These are phyloP conservation scores for Unio delphinus DNA, from an alignment of 2,888 invertebrate genomes.

Conservation along the genomic window DNA sequence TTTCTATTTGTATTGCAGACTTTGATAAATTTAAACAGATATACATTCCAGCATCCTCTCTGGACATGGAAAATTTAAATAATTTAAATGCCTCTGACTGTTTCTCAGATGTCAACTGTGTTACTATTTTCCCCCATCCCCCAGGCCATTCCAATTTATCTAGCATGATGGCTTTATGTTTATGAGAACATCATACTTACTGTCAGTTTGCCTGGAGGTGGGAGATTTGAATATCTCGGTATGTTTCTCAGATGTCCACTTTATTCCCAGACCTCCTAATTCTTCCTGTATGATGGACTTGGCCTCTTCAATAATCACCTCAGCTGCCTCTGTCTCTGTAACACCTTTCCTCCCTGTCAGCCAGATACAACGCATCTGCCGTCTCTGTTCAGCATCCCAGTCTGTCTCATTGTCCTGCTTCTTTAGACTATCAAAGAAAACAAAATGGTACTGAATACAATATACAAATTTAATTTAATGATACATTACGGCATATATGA, in stretches of 20 bases:
- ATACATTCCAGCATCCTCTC: too few relatives aligned
- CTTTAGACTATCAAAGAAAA: constrained; percentile 76
- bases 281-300: constrained; percentile 77
- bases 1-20: too few relatives aligned
- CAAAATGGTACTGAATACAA: background rate
- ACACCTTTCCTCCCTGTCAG: constrained; percentile 76
- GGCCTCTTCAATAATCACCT: constrained; percentile 84
- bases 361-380: constrained; percentile 64
- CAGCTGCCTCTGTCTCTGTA: constrained; percentile 86
- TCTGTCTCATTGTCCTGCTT: constrained; percentile 75
- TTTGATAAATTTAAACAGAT: too few relatives aligned
- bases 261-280: constrained; percentile 60
- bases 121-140: too few relatives aligned
- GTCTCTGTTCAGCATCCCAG: constrained; percentile 79
- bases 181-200: too few relatives aligned
- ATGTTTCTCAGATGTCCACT: constrained; percentile 42
- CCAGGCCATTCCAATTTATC: too few relatives aligned
- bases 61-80: too few relatives aligned
- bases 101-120: too few relatives aligned
- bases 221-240: too few relatives aligned
- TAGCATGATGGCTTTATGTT: too few relatives aligned
- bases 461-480: background rate
- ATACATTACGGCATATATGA: background rate
- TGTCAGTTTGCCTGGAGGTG: too few relatives aligned
- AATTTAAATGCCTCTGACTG: too few relatives aligned